These are phyloP conservation scores for Lanius collurio DNA, from an alignment of 2,113 vertebrate species.

Conservation along the genomic window DNA sequence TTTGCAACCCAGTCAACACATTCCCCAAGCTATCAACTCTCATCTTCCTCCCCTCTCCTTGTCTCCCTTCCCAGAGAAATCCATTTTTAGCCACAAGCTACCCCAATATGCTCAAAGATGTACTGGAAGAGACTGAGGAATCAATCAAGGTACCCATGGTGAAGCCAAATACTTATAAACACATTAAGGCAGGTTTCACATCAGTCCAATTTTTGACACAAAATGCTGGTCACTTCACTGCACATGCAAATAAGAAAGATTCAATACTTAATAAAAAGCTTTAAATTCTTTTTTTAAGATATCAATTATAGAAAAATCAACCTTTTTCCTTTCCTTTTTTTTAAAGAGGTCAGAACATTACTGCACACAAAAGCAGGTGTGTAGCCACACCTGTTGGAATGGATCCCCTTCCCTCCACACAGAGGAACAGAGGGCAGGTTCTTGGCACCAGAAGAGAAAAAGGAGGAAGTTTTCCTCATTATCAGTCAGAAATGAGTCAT, in stretches of 20 bases:
- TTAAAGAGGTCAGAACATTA: conserved; percentile 44
- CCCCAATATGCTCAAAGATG: conserved; percentile 30
- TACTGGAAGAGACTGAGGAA: conserved; percentile 49
- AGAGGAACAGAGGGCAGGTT: background rate
- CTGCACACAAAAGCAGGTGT: conserved; percentile 41
- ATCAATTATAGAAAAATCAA: conserved; percentile 65
- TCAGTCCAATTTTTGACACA: conserved; percentile 19
- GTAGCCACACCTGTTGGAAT: conserved; percentile 22
- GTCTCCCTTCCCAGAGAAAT: background rate
- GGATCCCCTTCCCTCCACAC: conserved; percentile 1
- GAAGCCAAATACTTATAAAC: conserved; percentile 59
- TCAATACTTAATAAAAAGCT: conserved; percentile 60
- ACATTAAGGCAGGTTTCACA: conserved; percentile 62
- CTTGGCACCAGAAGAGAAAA: conserved; percentile 52
- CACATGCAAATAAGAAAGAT: conserved; percentile 65
- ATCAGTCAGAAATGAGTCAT: conserved; percentile 5
- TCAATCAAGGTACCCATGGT: conserved; percentile 42
- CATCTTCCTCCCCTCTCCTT: background rate
- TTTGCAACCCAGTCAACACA: background rate
- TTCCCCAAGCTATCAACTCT: background rate
- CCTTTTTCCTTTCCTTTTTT: background rate
- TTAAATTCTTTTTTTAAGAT: conserved; percentile 36
- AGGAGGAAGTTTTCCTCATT: conserved; percentile 13
- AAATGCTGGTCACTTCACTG: conserved; percentile 60
- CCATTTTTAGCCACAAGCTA: background rate